Evolutionary conservation across 2,797 vertebrate genomes (phyloP), one percentile per base, ranked within the genome.

Genomic region (Thripadectes ignobilis): DNA sequence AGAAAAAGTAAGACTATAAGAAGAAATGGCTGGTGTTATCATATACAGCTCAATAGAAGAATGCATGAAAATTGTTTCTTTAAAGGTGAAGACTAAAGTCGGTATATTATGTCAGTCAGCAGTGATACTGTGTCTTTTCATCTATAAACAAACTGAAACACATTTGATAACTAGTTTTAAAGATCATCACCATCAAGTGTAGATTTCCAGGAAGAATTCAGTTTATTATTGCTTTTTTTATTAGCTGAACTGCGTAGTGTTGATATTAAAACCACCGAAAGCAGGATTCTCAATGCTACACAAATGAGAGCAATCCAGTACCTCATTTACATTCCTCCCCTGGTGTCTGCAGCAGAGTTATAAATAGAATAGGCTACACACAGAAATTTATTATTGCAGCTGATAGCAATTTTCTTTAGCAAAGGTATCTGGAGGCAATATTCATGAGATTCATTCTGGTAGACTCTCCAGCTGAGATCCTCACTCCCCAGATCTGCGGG

Each of bases 381-480:
- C 13, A 97, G 94, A 93, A 91, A 97, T 96, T 92, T 95, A 95
- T 84, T 97, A 85, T 97, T 97, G 95, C 95, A 88, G 78, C 91
- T 92, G 88, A 96, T 66, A 87, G 93, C 79, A 89, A 90, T 97
- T 97, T 97, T 96, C 85, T 88, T 96, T 95, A 96, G 94, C 91
- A 93, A 91, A 96, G 96, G 69, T 95, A 92, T 96, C 95, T 97
- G 52, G 82, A 96, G 96, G 92, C 93, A 79, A 97, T 97, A 96
- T 96, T 97, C 95, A 96, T 94, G 89, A 93, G 71, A 90, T 86
- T 96, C 93, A 71, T 91, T 97, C 95, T 93, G 80, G 59, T 59
- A 96, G 88, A 91, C 84, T 91, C 92, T 92, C 96, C 96, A 92
- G 89, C 94, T 71, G 96, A 96, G 97, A 95, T 85, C 38, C 76